A percentile compares a stretch with the other conserved stretches of the same genome.
Conservation (phyloP, 2,113 vertebrate genomes). For the Channa maculata region DNA sequence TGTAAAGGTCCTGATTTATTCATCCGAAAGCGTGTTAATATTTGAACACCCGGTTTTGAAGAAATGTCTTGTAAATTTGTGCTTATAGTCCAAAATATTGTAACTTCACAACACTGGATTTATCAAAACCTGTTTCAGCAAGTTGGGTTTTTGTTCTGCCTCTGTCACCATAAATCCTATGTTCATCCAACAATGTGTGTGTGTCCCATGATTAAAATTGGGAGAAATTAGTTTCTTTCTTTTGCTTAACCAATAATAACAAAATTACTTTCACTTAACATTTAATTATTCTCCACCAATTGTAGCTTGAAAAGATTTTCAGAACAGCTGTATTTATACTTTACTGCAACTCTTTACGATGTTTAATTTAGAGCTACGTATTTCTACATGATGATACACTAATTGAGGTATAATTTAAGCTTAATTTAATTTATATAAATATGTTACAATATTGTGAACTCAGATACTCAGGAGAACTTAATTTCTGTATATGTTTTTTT, state of each 20-base stretch:
- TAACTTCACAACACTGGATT: conserved; percentile 16
- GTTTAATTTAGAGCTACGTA: no score
- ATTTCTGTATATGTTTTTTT: no score
- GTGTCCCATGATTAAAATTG: conserved; percentile 1
- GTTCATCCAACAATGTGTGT: conserved; percentile 8
- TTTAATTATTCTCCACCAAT: neutral
- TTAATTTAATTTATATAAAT: no score
- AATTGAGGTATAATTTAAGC: no score
- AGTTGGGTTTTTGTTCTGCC: neutral
- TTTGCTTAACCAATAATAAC: neutral
- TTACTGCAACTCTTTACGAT: no score
- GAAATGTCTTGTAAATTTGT: conserved; percentile 19
- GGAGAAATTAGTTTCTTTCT: neutral
- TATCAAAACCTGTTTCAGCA: conserved; percentile 3
- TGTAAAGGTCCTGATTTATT: conserved; percentile 49
- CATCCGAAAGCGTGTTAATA: conserved; percentile 42
- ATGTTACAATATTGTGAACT: no score
- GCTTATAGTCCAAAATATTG: neutral
- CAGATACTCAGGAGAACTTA: no score
- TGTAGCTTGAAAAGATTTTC: neutral
- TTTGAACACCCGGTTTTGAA: conserved; percentile 28
- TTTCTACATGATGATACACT: no score
- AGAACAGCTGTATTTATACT: no score
- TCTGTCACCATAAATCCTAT: conserved; percentile 17
- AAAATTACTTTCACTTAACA: neutral